These are phyloP conservation scores for Synanthedon andrenaeformis DNA, from an alignment of 2,888 invertebrate species.

Conservation along the genomic window DNA sequence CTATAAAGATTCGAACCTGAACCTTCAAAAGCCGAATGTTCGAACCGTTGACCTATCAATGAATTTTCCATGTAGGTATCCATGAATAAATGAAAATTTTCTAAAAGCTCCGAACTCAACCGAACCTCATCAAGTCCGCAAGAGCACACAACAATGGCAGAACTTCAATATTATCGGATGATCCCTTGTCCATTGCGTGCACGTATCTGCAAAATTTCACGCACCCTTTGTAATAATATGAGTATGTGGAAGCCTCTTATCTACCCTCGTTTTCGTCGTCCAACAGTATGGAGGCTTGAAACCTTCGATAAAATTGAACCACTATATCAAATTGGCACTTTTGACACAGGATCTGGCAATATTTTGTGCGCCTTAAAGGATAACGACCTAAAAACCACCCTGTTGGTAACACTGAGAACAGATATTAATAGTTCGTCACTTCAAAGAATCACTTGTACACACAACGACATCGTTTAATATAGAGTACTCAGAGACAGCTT, in stretches of 20 bases:
- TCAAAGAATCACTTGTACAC: too few species aligned
- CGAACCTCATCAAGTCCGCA: slow-evolving; percentile 10
- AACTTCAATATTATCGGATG: slow-evolving; percentile 40
- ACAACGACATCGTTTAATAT: too few species aligned
- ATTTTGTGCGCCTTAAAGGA: slow-evolving; percentile 51
- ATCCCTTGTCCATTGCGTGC: slow-evolving; percentile 40
- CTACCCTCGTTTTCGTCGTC: slow-evolving; percentile 46
- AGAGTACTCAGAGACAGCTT: too few species aligned
- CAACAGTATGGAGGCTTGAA: slow-evolving; percentile 23
- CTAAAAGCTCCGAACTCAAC: slow-evolving; percentile 24
- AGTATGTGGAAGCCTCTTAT: slow-evolving; percentile 41
- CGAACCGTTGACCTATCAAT: neutral
- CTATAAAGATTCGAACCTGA: too few species aligned
- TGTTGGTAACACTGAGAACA: neutral
- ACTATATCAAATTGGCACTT: slow-evolving; percentile 66
- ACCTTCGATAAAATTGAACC: slow-evolving; percentile 46
- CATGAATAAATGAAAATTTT: slow-evolving; percentile 19
- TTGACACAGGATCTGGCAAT: slow-evolving; percentile 43
- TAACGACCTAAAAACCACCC: slow-evolving; percentile 24
- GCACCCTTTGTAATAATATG: slow-evolving; percentile 62
- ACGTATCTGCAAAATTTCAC: slow-evolving; percentile 63
- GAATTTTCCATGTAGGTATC: slow-evolving; percentile 3
- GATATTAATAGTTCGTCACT: neutral
- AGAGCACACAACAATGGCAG: slow-evolving; percentile 8
- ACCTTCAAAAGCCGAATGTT: neutral